Evolutionary conservation across 2,888 invertebrate genomes (phyloP).

Genomic region (Eristalis intricaria): DNA sequence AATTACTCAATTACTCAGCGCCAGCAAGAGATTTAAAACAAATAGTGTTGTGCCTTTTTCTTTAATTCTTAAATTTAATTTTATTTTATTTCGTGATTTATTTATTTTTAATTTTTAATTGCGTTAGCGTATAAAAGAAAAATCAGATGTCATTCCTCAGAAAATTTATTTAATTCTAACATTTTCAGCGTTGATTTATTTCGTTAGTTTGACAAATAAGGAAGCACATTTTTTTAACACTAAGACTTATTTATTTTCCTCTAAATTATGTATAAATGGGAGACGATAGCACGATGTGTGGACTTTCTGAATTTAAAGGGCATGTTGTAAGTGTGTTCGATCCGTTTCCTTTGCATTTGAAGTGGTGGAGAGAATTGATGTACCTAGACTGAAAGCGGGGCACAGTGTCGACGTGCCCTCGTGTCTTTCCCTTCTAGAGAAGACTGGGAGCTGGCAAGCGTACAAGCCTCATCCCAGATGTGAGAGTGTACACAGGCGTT

Average conservation of each 20-base stretch:
- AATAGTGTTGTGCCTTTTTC: slow-evolving; percentile 37
- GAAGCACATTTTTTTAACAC: neutral
- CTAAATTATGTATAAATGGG: neutral
- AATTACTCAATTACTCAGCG: neutral
- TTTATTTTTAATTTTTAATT: slow-evolving; percentile 17
- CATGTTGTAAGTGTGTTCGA: neutral
- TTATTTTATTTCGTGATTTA: slow-evolving; percentile 24
- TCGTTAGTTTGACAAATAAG: neutral
- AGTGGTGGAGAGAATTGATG: too few relatives aligned
- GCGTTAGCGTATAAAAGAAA: neutral
- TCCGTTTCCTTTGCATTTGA: too few relatives aligned
- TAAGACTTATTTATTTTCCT: neutral
- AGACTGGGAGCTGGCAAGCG: too few relatives aligned
- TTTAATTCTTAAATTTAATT: slow-evolving; percentile 4
- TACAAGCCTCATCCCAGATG: too few relatives aligned
- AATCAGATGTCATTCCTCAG: neutral
- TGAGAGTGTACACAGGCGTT: too few relatives aligned
- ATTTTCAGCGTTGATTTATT: neutral
- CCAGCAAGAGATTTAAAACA: slow-evolving; percentile 16
- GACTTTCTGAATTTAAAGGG: neutral
- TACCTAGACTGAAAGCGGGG: too few relatives aligned
- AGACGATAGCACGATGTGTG: neutral
- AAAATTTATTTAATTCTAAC: neutral
- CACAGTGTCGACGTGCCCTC: too few relatives aligned
- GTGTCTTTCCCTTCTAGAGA: too few relatives aligned